Base-by-base conservation (phyloP, 37 sponge, comb jelly and placozoan genomes). In the Agelas oroides region DNA sequence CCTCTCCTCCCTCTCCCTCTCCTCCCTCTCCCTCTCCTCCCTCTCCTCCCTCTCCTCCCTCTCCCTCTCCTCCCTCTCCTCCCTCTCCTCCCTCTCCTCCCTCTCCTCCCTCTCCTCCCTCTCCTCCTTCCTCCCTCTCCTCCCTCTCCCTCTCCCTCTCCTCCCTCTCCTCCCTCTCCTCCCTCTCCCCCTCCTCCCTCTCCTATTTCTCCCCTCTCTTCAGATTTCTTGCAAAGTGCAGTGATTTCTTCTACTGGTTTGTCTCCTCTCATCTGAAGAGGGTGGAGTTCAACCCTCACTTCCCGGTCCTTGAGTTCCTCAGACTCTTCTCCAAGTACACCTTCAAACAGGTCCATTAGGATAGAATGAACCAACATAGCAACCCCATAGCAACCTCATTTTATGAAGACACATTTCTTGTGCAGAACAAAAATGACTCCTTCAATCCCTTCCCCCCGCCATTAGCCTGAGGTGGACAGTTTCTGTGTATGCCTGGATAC, bases 281-380 rank as follows among this genome's bases (percentile, higher is more conserved):
- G 17, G 85, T 94, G 30, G 91, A 90, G 73, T 81, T 79, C 39
- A 94, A 88, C 63, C 89, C 91, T 53, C 84, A 85, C 62, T 94
- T 94, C 59, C 88, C 91, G 46, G 91, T 94, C 6, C 61, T 85
- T 0, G 91, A 94, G 78, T 95, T 95, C 73, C 75, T 95, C 56
- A 28, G 57, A 6, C 88, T 95, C 31, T 84, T 92, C 59, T 81
- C 60, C 69, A 92, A 86, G 72, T 92, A 95, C 78, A 89, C 96
- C 0, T 76, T 95, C 63, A 89, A 87, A 40, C 96, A 95, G 82
- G 87, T 86, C 46, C 8, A 46, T 3, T 8, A 46, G 3, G 46
- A 46, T 46, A 46, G 3, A 46, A 46, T 46, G 46, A 12, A 46
- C 6, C 46, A 46, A 3, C 46, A 46, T 12, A 46, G 8, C 8